Evolutionary conservation across 2,797 vertebrate species (phyloP), one percentile per base, ranked within the genome.

Genomic region (Alcedo quadribrachys): DNA sequence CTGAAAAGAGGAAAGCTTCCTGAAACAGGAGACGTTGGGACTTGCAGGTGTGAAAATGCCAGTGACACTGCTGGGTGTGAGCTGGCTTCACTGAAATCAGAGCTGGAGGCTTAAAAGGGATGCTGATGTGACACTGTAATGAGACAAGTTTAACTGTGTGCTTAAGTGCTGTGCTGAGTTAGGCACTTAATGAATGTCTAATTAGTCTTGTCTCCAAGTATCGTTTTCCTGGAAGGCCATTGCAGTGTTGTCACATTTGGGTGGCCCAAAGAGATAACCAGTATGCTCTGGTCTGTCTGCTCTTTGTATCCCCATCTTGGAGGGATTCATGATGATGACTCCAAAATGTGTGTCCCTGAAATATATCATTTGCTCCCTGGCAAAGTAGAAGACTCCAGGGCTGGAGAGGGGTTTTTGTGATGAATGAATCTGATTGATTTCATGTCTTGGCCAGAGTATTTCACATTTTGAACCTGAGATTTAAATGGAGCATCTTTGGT

Each of bases 81-180:
- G 25, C 51, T 65, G 46, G 15, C 33, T 89, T 68, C 33, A 5
- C 30, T 65, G 79, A 35, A 90, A 82, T 37, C 4, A 2, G 54
- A 93, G 35, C 53, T 74, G 81, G 71, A 71, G 58, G 32, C 80
- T 71, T 83, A 57, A 85, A 51, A 81, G 65, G 12, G 57, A 54
- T 2, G 3, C 16, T 61, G 81, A 50, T 40, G 51, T 87, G 93
- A 89, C 46, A 68, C 63, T 37, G 88, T 87, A 95, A 93, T 69
- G 76, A 87, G 81, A 92, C 84, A 90, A 92, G 88, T 92, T 92
- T 96, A 92, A 95, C 86, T 55, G 68, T 40, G 74, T 68, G 35
- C 76, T 92, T 77, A 87, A 96, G 93, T 90, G 84, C 84, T 94
- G 86, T 92, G 95, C 81, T 89, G 88, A 91, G 78, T 85, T 92